Evolutionary conservation across 2,113 vertebrate species (phyloP).

Genomic region (Castor canadensis): DNA sequence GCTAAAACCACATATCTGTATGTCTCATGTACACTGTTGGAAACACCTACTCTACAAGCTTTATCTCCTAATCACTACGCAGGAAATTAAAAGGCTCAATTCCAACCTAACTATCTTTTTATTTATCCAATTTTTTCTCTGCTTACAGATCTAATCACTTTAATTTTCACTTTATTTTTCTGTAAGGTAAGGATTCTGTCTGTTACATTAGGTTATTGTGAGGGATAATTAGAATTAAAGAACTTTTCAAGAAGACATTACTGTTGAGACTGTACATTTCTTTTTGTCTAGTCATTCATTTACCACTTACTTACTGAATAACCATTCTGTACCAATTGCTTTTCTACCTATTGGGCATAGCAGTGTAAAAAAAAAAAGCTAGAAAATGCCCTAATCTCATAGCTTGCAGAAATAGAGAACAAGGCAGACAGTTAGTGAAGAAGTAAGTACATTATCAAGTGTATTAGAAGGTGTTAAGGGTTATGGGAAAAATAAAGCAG

Average conservation of each 20-base stretch:
- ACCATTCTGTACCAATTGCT: not conserved
- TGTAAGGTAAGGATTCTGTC: not conserved
- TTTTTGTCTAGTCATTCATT: not conserved
- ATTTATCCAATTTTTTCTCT: not conserved
- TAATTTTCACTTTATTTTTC: constrained; percentile 31
- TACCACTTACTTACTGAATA: not conserved
- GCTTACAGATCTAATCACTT: not conserved
- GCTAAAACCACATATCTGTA: not conserved
- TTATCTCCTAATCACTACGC: not conserved
- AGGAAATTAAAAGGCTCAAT: not conserved
- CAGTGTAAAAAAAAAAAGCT: no score
- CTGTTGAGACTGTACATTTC: not conserved
- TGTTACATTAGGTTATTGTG: not conserved
- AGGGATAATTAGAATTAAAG: not conserved
- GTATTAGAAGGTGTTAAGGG: not conserved
- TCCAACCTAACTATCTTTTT: not conserved
- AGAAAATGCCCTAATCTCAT: not conserved
- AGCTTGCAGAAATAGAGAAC: fast-evolving
- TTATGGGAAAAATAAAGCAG: not conserved
- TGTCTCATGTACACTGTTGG: not conserved
- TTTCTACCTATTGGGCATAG: not conserved
- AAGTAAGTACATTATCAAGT: not conserved
- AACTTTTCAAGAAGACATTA: not conserved
- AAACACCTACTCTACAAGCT: not conserved
- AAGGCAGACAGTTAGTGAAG: not conserved